Evolutionary conservation across 2,888 invertebrate species (phyloP), one percentile per base, ranked within the genome.

Genomic region (Pollenia labialis): DNA sequence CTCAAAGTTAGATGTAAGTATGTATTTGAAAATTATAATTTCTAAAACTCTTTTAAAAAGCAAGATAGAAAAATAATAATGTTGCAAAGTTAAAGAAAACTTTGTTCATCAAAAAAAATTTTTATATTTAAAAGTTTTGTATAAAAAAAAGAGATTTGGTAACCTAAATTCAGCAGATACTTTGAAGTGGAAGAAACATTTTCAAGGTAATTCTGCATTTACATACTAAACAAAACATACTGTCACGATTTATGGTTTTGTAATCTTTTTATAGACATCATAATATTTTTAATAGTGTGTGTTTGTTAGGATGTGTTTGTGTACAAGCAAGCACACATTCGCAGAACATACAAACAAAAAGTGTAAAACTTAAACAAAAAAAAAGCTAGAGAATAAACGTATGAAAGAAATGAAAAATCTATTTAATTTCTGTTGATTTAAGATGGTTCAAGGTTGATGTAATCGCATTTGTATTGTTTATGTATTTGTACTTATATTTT

Each of bases 401-500:
- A 79, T 69, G 46, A 80, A 62, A 74, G 48, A 54, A 32, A 23
- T 64, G 52, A 44, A 84, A 62, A 84, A 81, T 84, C 84, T 87
- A 87, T 87, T 87, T 77, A 84, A 87, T 81, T 81, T 81, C 71
- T 84, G 83, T 87, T 87, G 86, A 87, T 87, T 87, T 83, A 81
- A 87, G 81, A 68, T 74, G 87, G 76, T 76, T 84, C 84, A 84
- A 87, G 87, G 87, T 74, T 84, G 58, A 10, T 75, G 68, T 76
- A 82, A 75, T 68, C 52, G 46, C n/a, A 40, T 58, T 44, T 69
- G 44, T 60, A 50, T 74, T 64, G 62, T 72, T 32, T 32, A 32
- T 32, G 32, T 32, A 6, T 32, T 32, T 32, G 6, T 32, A 32
- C 32, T 32, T 32, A 32, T 32, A 32, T 32, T 32, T 32, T 6